Conservation (phyloP, 2,797 vertebrate genomes). For the Dendrocincla fuliginosa region DNA sequence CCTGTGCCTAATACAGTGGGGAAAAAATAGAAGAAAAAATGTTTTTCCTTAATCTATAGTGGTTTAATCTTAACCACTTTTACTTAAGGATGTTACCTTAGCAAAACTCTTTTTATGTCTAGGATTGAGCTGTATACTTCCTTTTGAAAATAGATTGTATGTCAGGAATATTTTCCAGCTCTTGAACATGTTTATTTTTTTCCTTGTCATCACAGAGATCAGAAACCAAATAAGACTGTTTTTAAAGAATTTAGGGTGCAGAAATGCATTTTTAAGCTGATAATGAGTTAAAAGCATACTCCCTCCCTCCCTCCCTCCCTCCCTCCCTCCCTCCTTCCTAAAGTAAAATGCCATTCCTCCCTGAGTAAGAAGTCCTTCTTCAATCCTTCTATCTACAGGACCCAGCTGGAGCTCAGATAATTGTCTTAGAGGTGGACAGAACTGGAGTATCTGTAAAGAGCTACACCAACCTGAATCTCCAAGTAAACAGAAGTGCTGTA, state of each 20-base stretch:
- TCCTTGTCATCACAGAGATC: slow-evolving; percentile 18
- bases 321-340: too few species aligned
- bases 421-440: background rate
- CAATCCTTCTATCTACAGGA: background rate
- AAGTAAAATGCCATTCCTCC: background rate
- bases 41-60: background rate
- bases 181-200: slow-evolving; percentile 4
- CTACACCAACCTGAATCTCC: background rate
- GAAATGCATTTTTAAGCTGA: slow-evolving; percentile 1
- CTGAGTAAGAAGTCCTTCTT: background rate
- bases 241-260: background rate
- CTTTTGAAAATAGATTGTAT: background rate
- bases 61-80: background rate
- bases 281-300: background rate
- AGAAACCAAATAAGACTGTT: background rate
- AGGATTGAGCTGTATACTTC: background rate
- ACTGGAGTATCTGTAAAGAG: background rate
- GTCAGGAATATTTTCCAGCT: background rate
- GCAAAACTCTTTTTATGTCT: background rate
- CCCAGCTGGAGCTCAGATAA: background rate
- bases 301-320: too few species aligned
- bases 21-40: background rate
- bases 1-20: accelerated
- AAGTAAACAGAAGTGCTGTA: background rate
- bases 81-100: background rate